phyloP scores from a whole-genome alignment of 2,113 vertebrate genomes.

The Grus americana region DNA sequence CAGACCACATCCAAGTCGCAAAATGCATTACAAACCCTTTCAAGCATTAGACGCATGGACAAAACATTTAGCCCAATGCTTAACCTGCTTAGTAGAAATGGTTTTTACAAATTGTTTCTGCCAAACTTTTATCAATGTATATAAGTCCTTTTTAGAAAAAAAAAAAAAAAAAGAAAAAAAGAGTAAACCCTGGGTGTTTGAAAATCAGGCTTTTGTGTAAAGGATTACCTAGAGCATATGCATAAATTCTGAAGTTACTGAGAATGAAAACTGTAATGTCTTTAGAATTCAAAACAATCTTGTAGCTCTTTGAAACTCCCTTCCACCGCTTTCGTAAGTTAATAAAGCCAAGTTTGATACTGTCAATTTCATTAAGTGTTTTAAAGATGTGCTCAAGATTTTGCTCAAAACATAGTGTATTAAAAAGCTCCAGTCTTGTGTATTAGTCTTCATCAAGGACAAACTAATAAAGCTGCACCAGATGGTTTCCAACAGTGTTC shows the following conservation, averaged over 20 bases:
- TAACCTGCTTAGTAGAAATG: constrained; percentile 38
- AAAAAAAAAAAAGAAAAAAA: neutral
- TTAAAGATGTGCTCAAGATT: constrained; percentile 29
- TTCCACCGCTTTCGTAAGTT: neutral
- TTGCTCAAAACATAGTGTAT: constrained; percentile 44
- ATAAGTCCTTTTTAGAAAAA: neutral
- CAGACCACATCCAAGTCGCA: constrained; percentile 3
- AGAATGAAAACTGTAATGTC: neutral
- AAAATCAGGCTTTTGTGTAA: constrained; percentile 12
- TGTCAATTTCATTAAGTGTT: neutral
- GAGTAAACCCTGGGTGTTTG: constrained; percentile 6
- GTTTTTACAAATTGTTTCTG: constrained; percentile 45
- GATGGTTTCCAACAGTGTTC: constrained; percentile 27
- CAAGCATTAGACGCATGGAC: neutral
- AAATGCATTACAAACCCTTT: constrained; percentile 27
- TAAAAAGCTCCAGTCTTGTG: constrained; percentile 47
- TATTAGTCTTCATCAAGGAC: constrained; percentile 8
- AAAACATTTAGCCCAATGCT: constrained; percentile 5
- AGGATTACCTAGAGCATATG: neutral
- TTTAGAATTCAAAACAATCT: constrained; percentile 16
- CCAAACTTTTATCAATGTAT: constrained; percentile 38
- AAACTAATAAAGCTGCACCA: constrained; percentile 5
- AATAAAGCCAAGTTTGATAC: neutral
- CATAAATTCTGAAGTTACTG: neutral
- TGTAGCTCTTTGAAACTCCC: neutral